phyloP scores from a whole-genome alignment of 2,888 invertebrate genomes.

The Tridacna gigas region DNA sequence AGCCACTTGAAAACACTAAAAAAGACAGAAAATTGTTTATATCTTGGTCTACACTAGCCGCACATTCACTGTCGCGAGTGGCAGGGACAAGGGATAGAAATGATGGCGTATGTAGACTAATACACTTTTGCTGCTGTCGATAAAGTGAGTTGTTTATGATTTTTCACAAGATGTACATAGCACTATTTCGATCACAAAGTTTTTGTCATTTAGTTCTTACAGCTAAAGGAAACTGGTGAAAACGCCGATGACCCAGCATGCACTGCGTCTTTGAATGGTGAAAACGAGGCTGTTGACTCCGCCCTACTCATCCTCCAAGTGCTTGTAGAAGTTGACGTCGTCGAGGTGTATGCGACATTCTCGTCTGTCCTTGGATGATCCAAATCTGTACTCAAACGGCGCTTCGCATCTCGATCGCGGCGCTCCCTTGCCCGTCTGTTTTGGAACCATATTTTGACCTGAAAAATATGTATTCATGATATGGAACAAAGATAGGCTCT shows the following conservation, averaged over 20 bases:
- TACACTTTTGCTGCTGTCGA: too few relatives aligned
- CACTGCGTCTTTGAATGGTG: conserved; percentile 6
- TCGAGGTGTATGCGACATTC: not conserved
- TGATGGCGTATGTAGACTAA: too few relatives aligned
- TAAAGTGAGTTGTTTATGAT: too few relatives aligned
- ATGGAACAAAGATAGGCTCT: not conserved
- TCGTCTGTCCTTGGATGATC: not conserved
- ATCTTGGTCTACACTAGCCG: too few relatives aligned
- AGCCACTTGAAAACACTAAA: too few relatives aligned
- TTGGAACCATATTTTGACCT: conserved; percentile 85
- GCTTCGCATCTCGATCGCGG: conserved; percentile 77
- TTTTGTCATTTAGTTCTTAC: not conserved
- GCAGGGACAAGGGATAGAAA: too few relatives aligned
- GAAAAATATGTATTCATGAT: conserved; percentile 35
- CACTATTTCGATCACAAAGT: too few relatives aligned
- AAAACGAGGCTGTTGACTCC: not conserved
- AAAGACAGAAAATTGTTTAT: too few relatives aligned
- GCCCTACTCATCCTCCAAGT: conserved; percentile 11
- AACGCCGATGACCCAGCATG: conserved; percentile 7
- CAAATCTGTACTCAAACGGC: conserved; percentile 24
- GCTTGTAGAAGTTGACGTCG: conserved; percentile 8
- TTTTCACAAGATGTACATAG: too few relatives aligned
- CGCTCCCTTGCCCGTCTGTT: conserved; percentile 83
- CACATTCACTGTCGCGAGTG: too few relatives aligned
- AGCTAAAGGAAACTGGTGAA: not conserved